phyloP scores from a whole-genome alignment of 2,797 vertebrate genomes.

The Centropyge bicolor region DNA sequence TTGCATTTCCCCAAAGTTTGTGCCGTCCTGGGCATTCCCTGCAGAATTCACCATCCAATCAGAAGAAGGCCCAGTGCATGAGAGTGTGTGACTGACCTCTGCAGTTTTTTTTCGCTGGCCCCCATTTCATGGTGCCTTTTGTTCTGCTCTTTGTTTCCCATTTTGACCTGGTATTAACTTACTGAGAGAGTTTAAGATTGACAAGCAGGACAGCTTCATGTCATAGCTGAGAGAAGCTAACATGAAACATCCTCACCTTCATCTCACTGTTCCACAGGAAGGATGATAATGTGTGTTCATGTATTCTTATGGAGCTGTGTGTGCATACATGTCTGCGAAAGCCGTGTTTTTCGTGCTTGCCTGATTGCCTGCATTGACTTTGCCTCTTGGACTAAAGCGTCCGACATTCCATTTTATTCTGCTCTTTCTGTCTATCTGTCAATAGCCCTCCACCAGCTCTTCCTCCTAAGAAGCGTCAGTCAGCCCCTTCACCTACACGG shows the following conservation, averaged over 20 bases:
- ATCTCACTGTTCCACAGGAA: conserved; percentile 52
- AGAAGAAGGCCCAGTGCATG: conserved; percentile 73
- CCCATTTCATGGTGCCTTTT: conserved; percentile 57
- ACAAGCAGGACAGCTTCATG: conserved; percentile 50
- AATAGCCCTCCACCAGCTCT: conserved; percentile 92
- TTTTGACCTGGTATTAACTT: conserved; percentile 70
- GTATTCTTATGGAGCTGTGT: conserved; percentile 65
- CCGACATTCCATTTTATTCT: conserved; percentile 8
- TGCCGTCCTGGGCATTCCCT: conserved; percentile 45
- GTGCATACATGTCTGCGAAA: conserved; percentile 60
- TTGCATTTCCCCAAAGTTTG: conserved; percentile 64
- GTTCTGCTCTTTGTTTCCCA: conserved; percentile 42
- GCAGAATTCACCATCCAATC: conserved; percentile 72
- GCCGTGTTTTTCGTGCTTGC: conserved; percentile 47
- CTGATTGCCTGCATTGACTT: conserved; percentile 15
- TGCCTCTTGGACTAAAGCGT: not conserved
- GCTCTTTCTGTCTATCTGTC: conserved; percentile 30
- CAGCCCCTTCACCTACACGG: conserved; percentile 94
- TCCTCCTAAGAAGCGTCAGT: conserved; percentile 97
- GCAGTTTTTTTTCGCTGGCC: conserved; percentile 57
- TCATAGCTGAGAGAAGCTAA: conserved; percentile 59
- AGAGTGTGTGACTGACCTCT: conserved; percentile 78
- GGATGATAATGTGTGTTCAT: conserved; percentile 67
- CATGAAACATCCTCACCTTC: conserved; percentile 62
- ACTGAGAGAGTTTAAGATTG: conserved; percentile 43